Evolutionary conservation across 2,888 invertebrate species (phyloP).

Genomic region (Antheraea assamensis): DNA sequence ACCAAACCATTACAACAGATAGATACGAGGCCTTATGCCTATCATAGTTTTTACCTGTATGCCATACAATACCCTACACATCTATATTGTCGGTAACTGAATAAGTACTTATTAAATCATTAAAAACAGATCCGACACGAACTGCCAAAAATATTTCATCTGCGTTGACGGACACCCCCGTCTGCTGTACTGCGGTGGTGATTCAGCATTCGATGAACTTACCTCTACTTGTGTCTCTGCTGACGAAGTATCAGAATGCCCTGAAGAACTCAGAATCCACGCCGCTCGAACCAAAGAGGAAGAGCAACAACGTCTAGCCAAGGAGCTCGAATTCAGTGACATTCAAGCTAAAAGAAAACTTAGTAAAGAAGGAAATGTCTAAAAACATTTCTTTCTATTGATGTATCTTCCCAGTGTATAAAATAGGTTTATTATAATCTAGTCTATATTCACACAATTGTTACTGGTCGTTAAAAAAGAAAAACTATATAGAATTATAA

Average conservation of each 20-base stretch:
- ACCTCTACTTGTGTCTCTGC: conserved; percentile 88
- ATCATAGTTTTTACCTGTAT: not conserved
- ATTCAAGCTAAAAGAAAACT: conserved; percentile 16
- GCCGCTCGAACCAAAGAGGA: conserved; percentile 58
- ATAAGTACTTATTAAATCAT: not conserved
- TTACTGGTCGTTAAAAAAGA: conserved; percentile 29
- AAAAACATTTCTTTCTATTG: not conserved
- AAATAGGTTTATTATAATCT: conserved; percentile 27
- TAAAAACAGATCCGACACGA: conserved; percentile 75
- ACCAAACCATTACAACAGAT: not conserved
- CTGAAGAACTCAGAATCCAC: conserved; percentile 56
- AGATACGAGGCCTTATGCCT: not conserved
- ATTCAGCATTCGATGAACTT: conserved; percentile 89
- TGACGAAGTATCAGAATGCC: conserved; percentile 90
- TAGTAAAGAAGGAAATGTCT: not conserved
- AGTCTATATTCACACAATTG: conserved; percentile 34
- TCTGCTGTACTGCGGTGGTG: conserved; percentile 88
- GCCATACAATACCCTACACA: not conserved
- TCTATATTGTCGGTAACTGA: not conserved
- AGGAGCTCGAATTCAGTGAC: conserved; percentile 51
- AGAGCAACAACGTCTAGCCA: conserved; percentile 54
- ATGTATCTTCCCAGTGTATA: not conserved
- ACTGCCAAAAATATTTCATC: conserved; percentile 91
- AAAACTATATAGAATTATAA: not conserved
- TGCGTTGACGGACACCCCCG: conserved; percentile 89